phyloP scores from a whole-genome alignment of 1,140 invertebrate genomes.

The Drosophila melanogaster region DNA sequence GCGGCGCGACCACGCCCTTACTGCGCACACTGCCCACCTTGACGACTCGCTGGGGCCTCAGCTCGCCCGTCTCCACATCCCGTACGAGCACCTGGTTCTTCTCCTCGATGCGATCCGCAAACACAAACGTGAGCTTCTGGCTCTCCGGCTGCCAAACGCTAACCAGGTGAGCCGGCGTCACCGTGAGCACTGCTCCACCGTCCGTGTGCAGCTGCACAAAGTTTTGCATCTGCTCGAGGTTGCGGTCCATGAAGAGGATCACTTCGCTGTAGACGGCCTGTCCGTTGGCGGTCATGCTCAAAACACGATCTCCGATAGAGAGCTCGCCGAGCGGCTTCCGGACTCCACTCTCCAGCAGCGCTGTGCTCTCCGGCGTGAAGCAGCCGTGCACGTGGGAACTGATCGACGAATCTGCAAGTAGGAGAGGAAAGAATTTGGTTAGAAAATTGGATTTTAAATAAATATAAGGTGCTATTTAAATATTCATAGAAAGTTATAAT shows the following conservation, averaged over 20 bases:
- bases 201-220: constrained; percentile 91
- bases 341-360: constrained; percentile 86
- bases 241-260: constrained; percentile 94
- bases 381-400: constrained; percentile 92
- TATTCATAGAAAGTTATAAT: too few species aligned
- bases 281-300: constrained; percentile 89
- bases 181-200: constrained; percentile 88
- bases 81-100: constrained; percentile 85
- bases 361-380: constrained; percentile 89
- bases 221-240: constrained; percentile 87
- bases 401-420: constrained; percentile 94
- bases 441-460: background rate
- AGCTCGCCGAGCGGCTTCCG: constrained; percentile 89
- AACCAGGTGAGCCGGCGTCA: constrained; percentile 95
- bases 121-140: constrained; percentile 85
- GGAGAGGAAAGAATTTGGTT: constrained; percentile 22
- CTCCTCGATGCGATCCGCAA: constrained; percentile 86
- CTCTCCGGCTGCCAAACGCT: constrained; percentile 81
- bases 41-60: constrained; percentile 88
- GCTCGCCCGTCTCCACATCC: constrained; percentile 83
- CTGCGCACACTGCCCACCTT: constrained; percentile 86
- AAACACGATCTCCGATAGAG: constrained; percentile 91
- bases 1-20: constrained; percentile 94
- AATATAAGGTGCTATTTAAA: too few species aligned
- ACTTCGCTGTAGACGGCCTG: constrained; percentile 92